Evolutionary conservation across 1,140 invertebrate species (phyloP).

Genomic region (Mya arenaria): DNA sequence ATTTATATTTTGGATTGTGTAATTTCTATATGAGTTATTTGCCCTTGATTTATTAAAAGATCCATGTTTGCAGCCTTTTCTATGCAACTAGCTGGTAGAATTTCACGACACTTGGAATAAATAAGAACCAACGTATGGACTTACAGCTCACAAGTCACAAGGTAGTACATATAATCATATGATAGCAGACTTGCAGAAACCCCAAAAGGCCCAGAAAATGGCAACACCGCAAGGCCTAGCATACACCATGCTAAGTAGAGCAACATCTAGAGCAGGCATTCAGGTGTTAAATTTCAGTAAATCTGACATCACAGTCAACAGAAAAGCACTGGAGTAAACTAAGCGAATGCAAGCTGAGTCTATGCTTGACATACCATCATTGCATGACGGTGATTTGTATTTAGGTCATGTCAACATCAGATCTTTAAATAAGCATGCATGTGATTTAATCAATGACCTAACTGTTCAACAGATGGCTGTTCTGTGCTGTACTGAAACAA

Average conservation of each 20-base stretch:
- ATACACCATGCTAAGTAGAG: constrained; percentile 41
- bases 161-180: constrained; percentile 17
- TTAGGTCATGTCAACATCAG: constrained; percentile 35
- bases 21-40: no score
- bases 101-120: no score
- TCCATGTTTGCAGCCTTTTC: no score
- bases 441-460: constrained; percentile 22
- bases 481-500: constrained; percentile 16
- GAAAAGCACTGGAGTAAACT: no score
- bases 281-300: not conserved
- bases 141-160: constrained; percentile 40
- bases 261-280: constrained; percentile 4
- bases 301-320: constrained; percentile 31
- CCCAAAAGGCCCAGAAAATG: constrained; percentile 37
- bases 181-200: constrained; percentile 14
- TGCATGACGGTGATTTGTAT: constrained; percentile 22
- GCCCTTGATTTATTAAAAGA: no score
- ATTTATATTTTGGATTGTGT: no score
- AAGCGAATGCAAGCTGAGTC: not conserved
- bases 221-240: constrained; percentile 32
- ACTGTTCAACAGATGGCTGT: constrained; percentile 37
- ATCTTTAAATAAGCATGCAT: constrained; percentile 24
- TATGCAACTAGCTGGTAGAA: no score
- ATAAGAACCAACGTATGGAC: no score
- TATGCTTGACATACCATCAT: constrained; percentile 18